Percentiles rank a stretch among this genome's conserved stretches.
phyloP scores from a whole-genome alignment of 2,113 vertebrate genomes.

The Suricata suricatta region DNA sequence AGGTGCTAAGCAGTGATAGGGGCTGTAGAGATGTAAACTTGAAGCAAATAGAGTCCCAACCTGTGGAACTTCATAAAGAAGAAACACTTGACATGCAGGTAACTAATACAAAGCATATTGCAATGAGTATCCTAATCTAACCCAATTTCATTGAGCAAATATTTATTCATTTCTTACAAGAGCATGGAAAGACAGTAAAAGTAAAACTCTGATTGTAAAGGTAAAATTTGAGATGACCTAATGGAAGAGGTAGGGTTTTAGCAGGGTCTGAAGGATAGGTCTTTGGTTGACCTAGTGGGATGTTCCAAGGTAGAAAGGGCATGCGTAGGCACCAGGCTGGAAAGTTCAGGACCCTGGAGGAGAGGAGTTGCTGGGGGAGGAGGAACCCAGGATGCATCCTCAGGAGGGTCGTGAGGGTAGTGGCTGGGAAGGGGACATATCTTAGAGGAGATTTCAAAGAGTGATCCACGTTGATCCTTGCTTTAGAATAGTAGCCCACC shows the following conservation, averaged over 20 bases:
- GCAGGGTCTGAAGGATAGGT: background rate
- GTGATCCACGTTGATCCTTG: background rate
- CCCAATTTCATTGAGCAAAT: background rate
- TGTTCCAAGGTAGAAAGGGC: background rate
- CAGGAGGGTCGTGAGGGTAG: fast-evolving
- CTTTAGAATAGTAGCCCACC: background rate
- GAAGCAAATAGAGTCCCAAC: background rate
- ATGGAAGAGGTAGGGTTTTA: background rate
- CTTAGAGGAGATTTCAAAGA: background rate
- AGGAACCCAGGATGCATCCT: fast-evolving
- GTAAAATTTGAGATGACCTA: background rate
- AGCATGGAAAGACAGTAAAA: background rate
- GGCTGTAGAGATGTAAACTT: background rate
- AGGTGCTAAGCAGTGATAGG: background rate
- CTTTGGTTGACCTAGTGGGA: background rate
- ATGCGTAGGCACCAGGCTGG: background rate
- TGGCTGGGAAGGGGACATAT: too few relatives aligned
- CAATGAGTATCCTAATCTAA: background rate
- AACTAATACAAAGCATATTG: background rate
- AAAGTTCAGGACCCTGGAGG: background rate
- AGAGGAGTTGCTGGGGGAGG: background rate
- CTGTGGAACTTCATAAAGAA: background rate
- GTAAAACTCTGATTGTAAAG: background rate
- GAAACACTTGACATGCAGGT: background rate
- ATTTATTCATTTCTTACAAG: background rate